Evolutionary conservation across 2,797 vertebrate species (phyloP), one percentile per base, ranked within the genome.

Genomic region (Gallinago stenura): DNA sequence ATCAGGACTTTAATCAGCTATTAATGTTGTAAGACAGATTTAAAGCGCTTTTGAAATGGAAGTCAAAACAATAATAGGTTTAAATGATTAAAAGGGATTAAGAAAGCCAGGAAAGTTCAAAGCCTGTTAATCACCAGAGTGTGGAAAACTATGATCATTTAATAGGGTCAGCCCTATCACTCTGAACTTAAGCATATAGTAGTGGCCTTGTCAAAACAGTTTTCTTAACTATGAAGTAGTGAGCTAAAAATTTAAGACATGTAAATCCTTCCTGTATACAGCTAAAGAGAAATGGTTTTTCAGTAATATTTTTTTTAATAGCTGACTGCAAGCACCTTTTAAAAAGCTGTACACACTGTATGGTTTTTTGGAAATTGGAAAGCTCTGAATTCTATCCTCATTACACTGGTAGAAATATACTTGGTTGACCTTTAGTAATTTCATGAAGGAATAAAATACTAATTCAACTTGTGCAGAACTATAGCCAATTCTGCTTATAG

Each of bases 51-150:
- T 97, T 89, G 88, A 92, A 95, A 87, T 83, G 84, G 73, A 95
- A 94, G 89, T 97, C 92, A 96, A 96, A 97, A 95, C 78, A 95
- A 93, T 98, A 98, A 98, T 98, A 97, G 97, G 97, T 97, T 98
- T 98, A 98, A 97, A 95, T 96, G 94, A 96, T 97, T 97, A 97
- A 96, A 96, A 89, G 24, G 60, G 95, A 97, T 97, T 95, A 97
- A 94, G 95, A 97, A 96, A 97, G 75, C 83, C 90, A 91, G 73
- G 77, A 92, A 95, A 96, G 92, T 82, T 92, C 88, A 96, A 94
- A 96, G 92, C 87, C 69, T 73, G 39, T 96, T 97, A 97, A 97
- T 94, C 90, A 96, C 70, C 76, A 90, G 73, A 77, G 57, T 89
- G 57, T 0, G 0, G 54, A 89, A 93, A 92, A 84, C 61, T 92